A percentile compares a stretch with the other conserved stretches of the same genome.
These are phyloP conservation scores for Acestrorhynchus altus DNA, from an alignment of 2,797 vertebrate species.

Conservation along the genomic window DNA sequence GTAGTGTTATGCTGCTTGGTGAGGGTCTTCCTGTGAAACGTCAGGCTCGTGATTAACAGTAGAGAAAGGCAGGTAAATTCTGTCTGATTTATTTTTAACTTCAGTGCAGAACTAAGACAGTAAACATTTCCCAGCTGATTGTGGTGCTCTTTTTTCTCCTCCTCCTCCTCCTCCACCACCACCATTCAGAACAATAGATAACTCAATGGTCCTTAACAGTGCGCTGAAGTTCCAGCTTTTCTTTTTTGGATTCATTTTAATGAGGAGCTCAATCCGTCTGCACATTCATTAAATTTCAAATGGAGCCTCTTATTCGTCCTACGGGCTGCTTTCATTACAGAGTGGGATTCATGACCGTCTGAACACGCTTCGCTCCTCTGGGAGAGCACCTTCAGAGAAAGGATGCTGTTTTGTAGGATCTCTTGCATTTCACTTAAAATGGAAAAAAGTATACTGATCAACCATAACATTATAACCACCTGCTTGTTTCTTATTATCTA, in stretches of 20 bases:
- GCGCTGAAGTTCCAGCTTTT: conserved; percentile 9
- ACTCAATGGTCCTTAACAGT: conserved; percentile 33
- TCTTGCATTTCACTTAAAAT: no score
- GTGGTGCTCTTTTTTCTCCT: not conserved
- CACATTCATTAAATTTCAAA: conserved; percentile 37
- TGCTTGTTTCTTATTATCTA: no score
- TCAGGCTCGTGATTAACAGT: no score
- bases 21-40: no score
- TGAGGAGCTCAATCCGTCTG: conserved; percentile 4
- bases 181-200: conserved; percentile 11
- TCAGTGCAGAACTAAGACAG: no score
- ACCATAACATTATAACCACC: no score
- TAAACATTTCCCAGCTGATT: not conserved
- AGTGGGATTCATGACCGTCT: not conserved
- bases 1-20: no score
- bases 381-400: not conserved
- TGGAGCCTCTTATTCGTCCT: conserved; percentile 23
- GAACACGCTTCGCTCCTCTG: not conserved
- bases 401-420: no score
- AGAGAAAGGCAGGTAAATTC: no score
- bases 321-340: conserved; percentile 12
- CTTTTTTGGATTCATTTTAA: conserved; percentile 42
- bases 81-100: not conserved
- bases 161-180: not conserved
- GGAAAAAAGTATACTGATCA: no score